Evolutionary conservation across 2,888 invertebrate genomes (phyloP).

Genomic region (Caenorhabditis zanzibari): DNA sequence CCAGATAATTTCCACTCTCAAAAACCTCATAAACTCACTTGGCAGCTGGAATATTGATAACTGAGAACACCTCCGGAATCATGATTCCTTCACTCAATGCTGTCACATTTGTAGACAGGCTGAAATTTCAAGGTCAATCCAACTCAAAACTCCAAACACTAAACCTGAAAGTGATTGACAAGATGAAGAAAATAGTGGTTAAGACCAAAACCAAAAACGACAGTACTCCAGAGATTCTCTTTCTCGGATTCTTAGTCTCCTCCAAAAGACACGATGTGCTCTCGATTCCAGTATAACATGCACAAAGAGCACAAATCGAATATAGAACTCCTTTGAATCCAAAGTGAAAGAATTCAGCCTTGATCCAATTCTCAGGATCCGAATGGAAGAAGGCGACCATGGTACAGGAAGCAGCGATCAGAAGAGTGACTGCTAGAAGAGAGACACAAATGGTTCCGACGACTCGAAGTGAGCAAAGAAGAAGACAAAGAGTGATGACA

Average conservation of each 20-base stretch:
- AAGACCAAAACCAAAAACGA: slow-evolving; percentile 49
- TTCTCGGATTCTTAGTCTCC: slow-evolving; percentile 69
- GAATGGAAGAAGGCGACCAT: slow-evolving; percentile 75
- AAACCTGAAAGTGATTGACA: slow-evolving; percentile 58
- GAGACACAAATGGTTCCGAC: slow-evolving; percentile 70
- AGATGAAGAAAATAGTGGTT: slow-evolving; percentile 58
- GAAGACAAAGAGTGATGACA: slow-evolving; percentile 64
- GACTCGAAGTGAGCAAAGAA: slow-evolving; percentile 69
- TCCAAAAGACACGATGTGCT: slow-evolving; percentile 66
- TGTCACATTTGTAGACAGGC: slow-evolving; percentile 69
- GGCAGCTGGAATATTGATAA: slow-evolving; percentile 71
- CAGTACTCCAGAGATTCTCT: slow-evolving; percentile 47
- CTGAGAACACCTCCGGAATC: slow-evolving; percentile 69
- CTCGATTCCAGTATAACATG: slow-evolving; percentile 70
- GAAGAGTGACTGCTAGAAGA: slow-evolving; percentile 66
- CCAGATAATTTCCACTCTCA: not conserved
- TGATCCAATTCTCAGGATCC: slow-evolving; percentile 73
- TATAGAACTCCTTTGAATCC: slow-evolving; percentile 65
- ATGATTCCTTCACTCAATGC: slow-evolving; percentile 52
- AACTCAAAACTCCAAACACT: not conserved
- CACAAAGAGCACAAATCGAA: slow-evolving; percentile 64
- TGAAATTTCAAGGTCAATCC: slow-evolving; percentile 23
- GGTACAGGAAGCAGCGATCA: slow-evolving; percentile 69
- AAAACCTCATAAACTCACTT: slow-evolving; percentile 54
- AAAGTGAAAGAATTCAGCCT: slow-evolving; percentile 68